Conservation (phyloP, 35 echinoderm and acorn worm genomes). For the Amphiura filiformis region DNA sequence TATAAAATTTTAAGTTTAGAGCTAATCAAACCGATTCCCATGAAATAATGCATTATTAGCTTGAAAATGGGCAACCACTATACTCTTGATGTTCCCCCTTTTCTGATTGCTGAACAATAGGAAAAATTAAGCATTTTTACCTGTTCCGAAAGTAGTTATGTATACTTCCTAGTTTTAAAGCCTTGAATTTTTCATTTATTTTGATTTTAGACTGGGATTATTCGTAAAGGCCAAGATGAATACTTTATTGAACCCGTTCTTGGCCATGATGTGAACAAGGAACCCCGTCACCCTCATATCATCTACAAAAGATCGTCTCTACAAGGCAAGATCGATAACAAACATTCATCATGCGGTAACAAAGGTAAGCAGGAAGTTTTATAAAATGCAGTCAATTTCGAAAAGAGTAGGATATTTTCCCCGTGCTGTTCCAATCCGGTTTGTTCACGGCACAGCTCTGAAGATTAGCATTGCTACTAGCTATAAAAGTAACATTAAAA, state of each 20-base stretch:
- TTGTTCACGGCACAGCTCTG: neutral
- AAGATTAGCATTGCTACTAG: neutral
- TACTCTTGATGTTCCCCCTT: neutral
- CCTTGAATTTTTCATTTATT: constrained; percentile 8
- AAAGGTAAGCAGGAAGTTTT: constrained; percentile 29
- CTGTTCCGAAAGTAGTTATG: no score
- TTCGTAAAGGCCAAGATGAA: constrained; percentile 32
- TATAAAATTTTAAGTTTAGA: no score
- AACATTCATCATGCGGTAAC: constrained; percentile 24
- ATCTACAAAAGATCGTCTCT: constrained; percentile 51
- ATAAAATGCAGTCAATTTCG: neutral
- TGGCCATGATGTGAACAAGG: neutral
- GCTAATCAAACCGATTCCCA: no score
- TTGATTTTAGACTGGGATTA: constrained; percentile 62
- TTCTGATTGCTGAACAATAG: neutral
- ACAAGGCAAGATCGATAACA: neutral
- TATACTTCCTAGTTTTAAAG: no score
- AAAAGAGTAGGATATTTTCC: neutral
- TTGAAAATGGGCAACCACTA: no score
- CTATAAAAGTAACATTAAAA: neutral
- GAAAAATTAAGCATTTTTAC: no score
- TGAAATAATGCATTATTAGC: no score
- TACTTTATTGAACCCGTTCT: constrained; percentile 77
- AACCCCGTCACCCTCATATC: constrained; percentile 37
- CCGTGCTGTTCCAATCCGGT: neutral